A percentile compares a stretch with the other conserved stretches of the same genome.
phyloP scores from a whole-genome alignment of 2,888 invertebrate genomes.

The Nephrotoma flavescens region DNA sequence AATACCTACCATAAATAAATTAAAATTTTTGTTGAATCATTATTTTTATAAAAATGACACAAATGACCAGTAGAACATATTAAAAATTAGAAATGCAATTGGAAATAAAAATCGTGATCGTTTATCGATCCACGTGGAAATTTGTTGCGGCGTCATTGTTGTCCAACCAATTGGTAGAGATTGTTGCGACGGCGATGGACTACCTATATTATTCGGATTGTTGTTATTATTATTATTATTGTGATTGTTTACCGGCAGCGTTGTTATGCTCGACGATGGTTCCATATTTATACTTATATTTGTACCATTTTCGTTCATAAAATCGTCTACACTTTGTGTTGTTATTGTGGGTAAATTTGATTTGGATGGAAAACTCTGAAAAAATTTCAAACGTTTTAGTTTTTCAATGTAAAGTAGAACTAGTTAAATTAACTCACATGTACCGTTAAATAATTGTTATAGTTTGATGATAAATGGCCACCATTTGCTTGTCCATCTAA shows the following conservation, averaged over 20 bases:
- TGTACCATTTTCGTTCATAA: slow-evolving; percentile 22
- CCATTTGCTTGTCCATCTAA: slow-evolving; percentile 36
- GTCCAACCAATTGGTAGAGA: slow-evolving; percentile 42
- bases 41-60: slow-evolving; percentile 40
- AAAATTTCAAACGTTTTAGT: slow-evolving; percentile 14
- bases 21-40: neutral
- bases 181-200: slow-evolving; percentile 26
- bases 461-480: slow-evolving; percentile 25
- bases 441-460: slow-evolving; percentile 60
- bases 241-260: slow-evolving; percentile 10
- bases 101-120: slow-evolving; percentile 67
- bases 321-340: slow-evolving; percentile 50
- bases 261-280: slow-evolving; percentile 12
- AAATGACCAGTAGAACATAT: slow-evolving; percentile 64
- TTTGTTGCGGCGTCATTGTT: slow-evolving; percentile 77
- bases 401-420: slow-evolving; percentile 4
- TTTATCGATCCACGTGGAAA: slow-evolving; percentile 70
- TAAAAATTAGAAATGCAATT: slow-evolving; percentile 61
- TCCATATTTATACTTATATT: slow-evolving; percentile 16
- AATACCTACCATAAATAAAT: neutral
- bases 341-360: slow-evolving; percentile 52
- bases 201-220: slow-evolving; percentile 31
- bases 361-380: slow-evolving; percentile 48
- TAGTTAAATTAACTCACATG: slow-evolving; percentile 38
- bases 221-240: slow-evolving; percentile 15